Evolutionary conservation across 2,888 invertebrate genomes (phyloP).

Genomic region (Lamellibrachia satsuma): DNA sequence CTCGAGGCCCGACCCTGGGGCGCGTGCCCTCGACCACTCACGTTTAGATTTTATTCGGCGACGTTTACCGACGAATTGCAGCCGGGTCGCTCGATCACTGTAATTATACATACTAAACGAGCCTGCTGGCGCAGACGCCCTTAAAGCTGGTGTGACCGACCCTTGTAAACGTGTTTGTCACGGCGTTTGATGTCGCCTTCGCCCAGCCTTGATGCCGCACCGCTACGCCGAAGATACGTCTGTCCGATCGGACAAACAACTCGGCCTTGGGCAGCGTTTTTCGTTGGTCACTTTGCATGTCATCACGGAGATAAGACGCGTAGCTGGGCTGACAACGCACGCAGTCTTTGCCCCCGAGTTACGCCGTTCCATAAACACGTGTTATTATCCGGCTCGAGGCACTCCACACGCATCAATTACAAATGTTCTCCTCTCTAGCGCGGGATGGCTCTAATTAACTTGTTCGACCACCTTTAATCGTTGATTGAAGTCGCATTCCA

Average conservation of each 20-base stretch:
- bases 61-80: background rate
- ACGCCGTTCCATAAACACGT: background rate
- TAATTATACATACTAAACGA: background rate
- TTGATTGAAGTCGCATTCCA: slow-evolving; percentile 5
- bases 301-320: background rate
- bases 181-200: background rate
- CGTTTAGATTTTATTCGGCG: background rate
- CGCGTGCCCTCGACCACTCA: background rate
- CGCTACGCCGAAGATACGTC: background rate
- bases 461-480: background rate
- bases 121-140: background rate
- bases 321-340: background rate
- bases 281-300: background rate
- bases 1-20: background rate
- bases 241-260: background rate
- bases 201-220: background rate
- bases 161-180: slow-evolving; percentile 1
- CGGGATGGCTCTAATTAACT: background rate
- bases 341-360: background rate
- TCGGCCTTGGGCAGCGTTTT: background rate
- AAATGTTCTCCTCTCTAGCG: background rate
- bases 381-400: background rate
- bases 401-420: background rate
- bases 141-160: background rate
- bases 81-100: background rate